A percentile compares a stretch with the other conserved stretches of the same genome.
These are phyloP conservation scores for Zaprionus kolodkinae DNA, from an alignment of 1,140 invertebrate genomes.

Conservation along the genomic window DNA sequence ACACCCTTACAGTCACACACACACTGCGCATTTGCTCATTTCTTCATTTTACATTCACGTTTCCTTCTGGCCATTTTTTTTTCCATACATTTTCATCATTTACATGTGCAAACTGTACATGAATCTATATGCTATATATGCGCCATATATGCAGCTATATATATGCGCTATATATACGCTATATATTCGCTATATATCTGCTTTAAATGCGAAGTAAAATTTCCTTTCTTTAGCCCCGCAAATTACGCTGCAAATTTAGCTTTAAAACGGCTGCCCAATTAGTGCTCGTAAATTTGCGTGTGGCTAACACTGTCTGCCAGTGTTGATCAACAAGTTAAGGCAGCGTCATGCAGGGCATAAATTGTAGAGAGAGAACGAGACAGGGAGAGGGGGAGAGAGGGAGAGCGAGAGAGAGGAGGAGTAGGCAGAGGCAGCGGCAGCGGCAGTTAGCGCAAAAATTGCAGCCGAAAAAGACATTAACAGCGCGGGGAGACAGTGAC, in stretches of 20 bases:
- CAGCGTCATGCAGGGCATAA: neutral
- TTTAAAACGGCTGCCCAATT: neutral
- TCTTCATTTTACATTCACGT: conserved; percentile 35
- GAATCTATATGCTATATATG: conserved; percentile 8
- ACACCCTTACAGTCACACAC: conserved; percentile 29
- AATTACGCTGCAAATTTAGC: neutral
- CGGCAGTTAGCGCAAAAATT: neutral
- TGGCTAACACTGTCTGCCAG: neutral
- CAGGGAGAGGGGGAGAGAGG: neutral
- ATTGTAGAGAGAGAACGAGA: neutral
- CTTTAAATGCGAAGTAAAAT: neutral
- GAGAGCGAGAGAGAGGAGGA: neutral
- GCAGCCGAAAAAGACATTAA: neutral
- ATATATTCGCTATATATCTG: neutral
- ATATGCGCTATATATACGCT: neutral
- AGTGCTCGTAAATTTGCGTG: neutral
- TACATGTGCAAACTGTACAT: conserved; percentile 21
- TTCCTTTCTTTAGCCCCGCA: neutral
- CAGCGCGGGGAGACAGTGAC: neutral
- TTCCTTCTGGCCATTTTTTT: conserved; percentile 13
- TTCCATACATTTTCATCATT: conserved; percentile 46
- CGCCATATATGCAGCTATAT: conserved; percentile 1
- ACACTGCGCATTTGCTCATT: conserved; percentile 57
- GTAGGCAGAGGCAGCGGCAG: neutral
- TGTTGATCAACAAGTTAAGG: conserved; percentile 2